phyloP scores from a whole-genome alignment of 2,113 vertebrate species.

The Corythornis vintsioides region DNA sequence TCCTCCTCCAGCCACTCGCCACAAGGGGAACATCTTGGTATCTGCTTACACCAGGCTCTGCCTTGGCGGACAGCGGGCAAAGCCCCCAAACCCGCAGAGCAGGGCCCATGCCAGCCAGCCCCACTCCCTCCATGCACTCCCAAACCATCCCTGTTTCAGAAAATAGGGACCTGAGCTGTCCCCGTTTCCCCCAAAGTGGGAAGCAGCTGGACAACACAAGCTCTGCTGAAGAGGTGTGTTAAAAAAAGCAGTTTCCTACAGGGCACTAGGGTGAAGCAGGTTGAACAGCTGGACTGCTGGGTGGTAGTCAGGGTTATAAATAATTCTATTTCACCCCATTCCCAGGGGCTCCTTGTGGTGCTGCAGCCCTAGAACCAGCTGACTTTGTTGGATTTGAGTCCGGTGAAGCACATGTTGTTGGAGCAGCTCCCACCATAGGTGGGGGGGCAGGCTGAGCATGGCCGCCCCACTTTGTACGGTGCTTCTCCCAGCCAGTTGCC shows the following conservation, averaged over 20 bases:
- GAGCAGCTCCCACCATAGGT: slow-evolving; percentile 82
- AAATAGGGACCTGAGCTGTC: neutral
- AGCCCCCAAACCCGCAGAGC: fast-evolving
- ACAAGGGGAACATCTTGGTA: neutral
- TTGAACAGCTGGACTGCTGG: neutral
- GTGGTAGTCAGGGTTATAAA: slow-evolving; percentile 6
- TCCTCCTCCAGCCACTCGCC: neutral
- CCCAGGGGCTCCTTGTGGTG: neutral
- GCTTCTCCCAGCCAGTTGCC: slow-evolving; percentile 92
- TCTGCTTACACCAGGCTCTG: neutral
- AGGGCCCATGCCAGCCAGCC: neutral
- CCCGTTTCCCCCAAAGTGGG: neutral
- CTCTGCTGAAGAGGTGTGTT: neutral
- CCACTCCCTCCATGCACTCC: fast-evolving
- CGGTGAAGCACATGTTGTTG: slow-evolving; percentile 85
- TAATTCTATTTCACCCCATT: neutral
- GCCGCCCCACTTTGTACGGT: slow-evolving; percentile 83
- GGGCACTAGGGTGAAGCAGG: neutral
- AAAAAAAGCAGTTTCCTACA: neutral
- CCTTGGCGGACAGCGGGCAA: neutral
- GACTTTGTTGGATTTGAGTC: slow-evolving; percentile 75
- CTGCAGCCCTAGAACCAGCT: slow-evolving; percentile 64
- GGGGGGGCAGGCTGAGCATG: slow-evolving; percentile 86
- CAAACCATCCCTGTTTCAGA: neutral
- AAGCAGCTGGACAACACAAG: neutral